Conservation (phyloP, 2,113 vertebrate genomes). For the Enhydra lutris region DNA sequence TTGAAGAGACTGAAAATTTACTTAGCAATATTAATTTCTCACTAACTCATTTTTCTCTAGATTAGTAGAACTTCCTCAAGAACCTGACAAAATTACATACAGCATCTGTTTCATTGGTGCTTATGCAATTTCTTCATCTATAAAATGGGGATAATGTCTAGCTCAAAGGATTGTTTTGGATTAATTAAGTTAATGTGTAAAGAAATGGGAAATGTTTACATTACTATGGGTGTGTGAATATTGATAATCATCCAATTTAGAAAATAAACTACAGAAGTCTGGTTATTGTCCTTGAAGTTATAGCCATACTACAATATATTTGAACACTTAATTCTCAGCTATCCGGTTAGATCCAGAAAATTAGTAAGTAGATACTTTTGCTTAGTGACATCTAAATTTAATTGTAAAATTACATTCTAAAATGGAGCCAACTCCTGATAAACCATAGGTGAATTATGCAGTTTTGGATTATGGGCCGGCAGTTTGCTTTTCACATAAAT, state of each 20-base stretch:
- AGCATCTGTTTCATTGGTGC: neutral
- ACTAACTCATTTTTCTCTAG: neutral
- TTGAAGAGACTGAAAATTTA: constrained; percentile 5
- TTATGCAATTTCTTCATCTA: neutral
- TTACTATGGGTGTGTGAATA: neutral
- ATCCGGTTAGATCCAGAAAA: neutral
- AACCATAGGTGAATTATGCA: neutral
- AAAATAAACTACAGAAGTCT: neutral
- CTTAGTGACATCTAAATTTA: constrained; percentile 15
- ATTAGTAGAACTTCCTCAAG: neutral
- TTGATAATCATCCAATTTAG: neutral
- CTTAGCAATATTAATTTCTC: constrained; percentile 22
- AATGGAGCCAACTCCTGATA: neutral
- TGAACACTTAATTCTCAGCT: neutral
- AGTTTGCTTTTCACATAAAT: constrained; percentile 26
- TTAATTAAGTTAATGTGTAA: constrained; percentile 1
- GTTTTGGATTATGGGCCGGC: neutral
- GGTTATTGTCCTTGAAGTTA: neutral
- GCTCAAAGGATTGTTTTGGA: neutral
- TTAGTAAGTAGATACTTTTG: neutral
- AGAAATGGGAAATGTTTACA: neutral
- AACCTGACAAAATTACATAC: neutral
- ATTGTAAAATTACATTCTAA: constrained; percentile 2
- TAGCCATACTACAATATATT: neutral
- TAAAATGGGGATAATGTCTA: neutral